phyloP scores from a whole-genome alignment of 64 coral and sea anemone genomes.

The Astreopora myriophthalma region DNA sequence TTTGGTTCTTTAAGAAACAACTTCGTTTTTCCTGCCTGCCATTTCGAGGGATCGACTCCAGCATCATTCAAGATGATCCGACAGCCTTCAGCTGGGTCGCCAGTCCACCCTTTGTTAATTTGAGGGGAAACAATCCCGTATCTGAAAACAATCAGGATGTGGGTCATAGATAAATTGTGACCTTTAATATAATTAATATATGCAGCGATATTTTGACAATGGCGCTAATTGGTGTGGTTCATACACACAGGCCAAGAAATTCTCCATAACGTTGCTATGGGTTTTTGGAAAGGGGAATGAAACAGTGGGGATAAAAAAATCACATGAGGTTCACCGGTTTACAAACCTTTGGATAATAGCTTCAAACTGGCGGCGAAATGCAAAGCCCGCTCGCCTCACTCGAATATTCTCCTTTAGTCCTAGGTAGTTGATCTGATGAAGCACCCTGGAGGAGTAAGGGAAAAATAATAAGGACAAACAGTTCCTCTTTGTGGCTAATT shows the following conservation, averaged over 20 bases:
- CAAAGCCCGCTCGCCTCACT: slow-evolving; percentile 94
- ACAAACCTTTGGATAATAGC: slow-evolving; percentile 74
- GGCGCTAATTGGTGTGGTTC: too few relatives aligned
- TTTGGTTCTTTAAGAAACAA: slow-evolving; percentile 86
- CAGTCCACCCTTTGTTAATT: slow-evolving; percentile 11
- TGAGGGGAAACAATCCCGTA: slow-evolving; percentile 75
- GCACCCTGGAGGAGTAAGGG: slow-evolving; percentile 35
- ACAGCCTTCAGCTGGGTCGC: slow-evolving; percentile 63
- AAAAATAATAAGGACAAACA: too few relatives aligned
- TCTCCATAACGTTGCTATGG: too few relatives aligned
- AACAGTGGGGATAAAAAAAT: too few relatives aligned
- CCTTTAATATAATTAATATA: too few relatives aligned
- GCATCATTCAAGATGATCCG: slow-evolving; percentile 51
- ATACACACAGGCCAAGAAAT: too few relatives aligned
- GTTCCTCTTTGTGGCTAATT: too few relatives aligned
- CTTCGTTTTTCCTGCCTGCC: slow-evolving; percentile 91
- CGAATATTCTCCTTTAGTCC: slow-evolving; percentile 92
- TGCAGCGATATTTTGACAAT: too few relatives aligned
- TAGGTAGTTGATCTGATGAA: slow-evolving; percentile 93
- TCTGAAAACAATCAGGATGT: not conserved
- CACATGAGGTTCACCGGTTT: too few relatives aligned
- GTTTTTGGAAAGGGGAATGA: too few relatives aligned
- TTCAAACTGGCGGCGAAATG: slow-evolving; percentile 77
- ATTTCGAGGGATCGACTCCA: slow-evolving; percentile 72
- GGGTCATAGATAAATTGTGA: too few relatives aligned